These are phyloP conservation scores for Campylomormyrus tamandua DNA, from an alignment of 2,113 vertebrate species.

Conservation along the genomic window DNA sequence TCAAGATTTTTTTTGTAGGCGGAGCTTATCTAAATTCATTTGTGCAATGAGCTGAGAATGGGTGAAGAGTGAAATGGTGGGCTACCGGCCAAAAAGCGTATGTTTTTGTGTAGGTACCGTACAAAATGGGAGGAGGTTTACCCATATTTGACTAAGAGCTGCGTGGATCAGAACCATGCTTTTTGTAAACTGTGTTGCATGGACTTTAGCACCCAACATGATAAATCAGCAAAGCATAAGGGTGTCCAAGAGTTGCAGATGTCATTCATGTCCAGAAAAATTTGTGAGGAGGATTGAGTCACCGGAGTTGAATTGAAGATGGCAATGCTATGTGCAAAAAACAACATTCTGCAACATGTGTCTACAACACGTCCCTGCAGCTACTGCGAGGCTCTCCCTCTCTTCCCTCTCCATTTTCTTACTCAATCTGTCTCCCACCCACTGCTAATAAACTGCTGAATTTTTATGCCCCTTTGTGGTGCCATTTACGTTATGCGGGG, in stretches of 20 bases:
- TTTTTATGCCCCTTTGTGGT: background rate
- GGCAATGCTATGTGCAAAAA: background rate
- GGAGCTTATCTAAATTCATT: background rate
- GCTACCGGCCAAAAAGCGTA: background rate
- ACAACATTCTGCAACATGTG: background rate
- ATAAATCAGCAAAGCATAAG: background rate
- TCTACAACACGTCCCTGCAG: background rate
- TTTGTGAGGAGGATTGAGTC: background rate
- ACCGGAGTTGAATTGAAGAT: background rate
- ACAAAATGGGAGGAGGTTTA: background rate
- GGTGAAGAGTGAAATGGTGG: background rate
- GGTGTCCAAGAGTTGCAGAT: background rate
- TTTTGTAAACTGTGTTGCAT: background rate
- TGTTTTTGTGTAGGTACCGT: background rate
- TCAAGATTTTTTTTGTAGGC: background rate
- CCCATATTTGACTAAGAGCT: background rate
- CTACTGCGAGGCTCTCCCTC: background rate
- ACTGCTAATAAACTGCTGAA: background rate
- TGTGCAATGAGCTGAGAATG: background rate
- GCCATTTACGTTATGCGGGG: background rate
- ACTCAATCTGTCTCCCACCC: background rate
- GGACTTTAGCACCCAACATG: background rate
- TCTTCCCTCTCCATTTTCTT: background rate
- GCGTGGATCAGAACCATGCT: background rate
- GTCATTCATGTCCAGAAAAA: background rate